Base-by-base conservation (phyloP, 2,113 vertebrate species). In the Pelmatolapia mariae region DNA sequence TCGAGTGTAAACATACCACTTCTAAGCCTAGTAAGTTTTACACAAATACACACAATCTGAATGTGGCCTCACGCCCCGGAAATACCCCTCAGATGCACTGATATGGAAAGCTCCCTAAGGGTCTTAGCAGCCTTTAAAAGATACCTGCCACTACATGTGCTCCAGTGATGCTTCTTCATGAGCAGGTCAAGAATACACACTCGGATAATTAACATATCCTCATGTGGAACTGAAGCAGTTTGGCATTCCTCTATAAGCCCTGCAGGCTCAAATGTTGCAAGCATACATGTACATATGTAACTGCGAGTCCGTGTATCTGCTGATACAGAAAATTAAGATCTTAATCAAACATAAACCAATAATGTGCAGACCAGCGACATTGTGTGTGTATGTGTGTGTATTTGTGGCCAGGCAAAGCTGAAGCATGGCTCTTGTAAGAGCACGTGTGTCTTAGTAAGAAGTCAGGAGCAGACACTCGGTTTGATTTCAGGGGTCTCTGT, bases 101-200 rank as follows among this genome's bases (percentile, higher is more conserved):
- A 92, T 89, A 78, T 50, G 83, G 31, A 33, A 76, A 91, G 82
- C 88, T 91, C 91, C 84, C 90, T 82, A 26, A 66, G 76, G 85
- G 85, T 86, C 80, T 92, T 86, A 87, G 56, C 84, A 83, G 61
- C 40, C 18, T 88, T 84, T 86, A 80, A 92, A 88, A 84, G 61
- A 36, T 90, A 86, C 88, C 87, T 93, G 92, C 22, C 56, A 71
- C 63, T 76, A 87, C 88, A 92, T 79, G 91, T 43, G 53, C 54
- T 61, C 53, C 13, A 85, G 19, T 80, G 80, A 43, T 73, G 66
- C 52, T 54, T 81, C 24, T 66, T 86, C 26, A 50, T 33, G 82
- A 84, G 50, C 29, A 76, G 82, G 80, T 53, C 66, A 81, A 47
- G 26, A 86, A 86, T 57, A 87, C 52, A 63, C 50, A 78, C 33